Conservation (phyloP, 2,113 vertebrate species). For the Pleuronectes platessa region DNA sequence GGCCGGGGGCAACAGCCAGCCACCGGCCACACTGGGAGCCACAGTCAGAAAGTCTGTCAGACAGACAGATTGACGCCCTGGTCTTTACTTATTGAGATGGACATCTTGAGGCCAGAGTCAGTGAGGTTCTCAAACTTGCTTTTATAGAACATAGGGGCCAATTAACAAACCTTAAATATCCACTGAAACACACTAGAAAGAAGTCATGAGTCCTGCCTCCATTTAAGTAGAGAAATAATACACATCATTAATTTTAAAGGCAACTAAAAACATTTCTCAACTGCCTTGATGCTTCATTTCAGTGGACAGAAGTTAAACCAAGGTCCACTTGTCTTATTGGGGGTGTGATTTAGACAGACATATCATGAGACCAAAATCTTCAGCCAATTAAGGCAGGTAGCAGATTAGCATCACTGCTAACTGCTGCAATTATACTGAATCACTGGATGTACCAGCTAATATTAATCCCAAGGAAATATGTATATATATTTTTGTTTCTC, state of each 20-base stretch:
- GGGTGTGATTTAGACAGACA: background rate
- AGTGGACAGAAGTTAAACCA: background rate
- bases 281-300: background rate
- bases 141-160: background rate
- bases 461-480: background rate
- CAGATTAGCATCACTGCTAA: constrained; percentile 18
- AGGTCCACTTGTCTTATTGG: background rate
- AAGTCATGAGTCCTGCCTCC: background rate
- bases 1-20: constrained; percentile 25
- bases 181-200: background rate
- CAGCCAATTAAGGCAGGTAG: constrained; percentile 11
- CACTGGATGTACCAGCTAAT: background rate
- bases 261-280: background rate
- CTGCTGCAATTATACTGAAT: background rate
- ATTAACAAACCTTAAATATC: background rate
- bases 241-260: background rate
- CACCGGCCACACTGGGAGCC: constrained; percentile 29
- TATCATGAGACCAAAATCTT: background rate
- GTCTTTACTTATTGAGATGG: constrained; percentile 31
- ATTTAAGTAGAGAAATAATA: background rate
- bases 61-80: constrained; percentile 28
- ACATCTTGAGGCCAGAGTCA: constrained; percentile 30
- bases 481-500: background rate
- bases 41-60: constrained; percentile 9
- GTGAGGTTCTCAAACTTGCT: background rate